Evolutionary conservation across 2,888 invertebrate genomes (phyloP).

Genomic region (Pherbina coryleti): DNA sequence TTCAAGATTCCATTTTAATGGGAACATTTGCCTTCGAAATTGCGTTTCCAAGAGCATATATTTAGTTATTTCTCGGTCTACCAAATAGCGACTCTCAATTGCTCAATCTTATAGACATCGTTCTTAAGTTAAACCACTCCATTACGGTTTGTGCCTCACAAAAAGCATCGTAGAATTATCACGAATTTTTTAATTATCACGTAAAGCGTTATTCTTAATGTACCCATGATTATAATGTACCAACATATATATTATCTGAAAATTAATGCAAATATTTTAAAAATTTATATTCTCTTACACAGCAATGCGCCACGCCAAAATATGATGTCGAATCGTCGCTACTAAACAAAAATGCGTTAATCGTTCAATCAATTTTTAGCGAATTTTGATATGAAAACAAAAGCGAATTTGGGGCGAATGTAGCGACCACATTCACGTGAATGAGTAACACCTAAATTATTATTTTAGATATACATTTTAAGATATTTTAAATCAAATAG

Average conservation of each 20-base stretch:
- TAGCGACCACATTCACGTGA: constrained; percentile 28
- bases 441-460: constrained; percentile 9
- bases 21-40: background rate
- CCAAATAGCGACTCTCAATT: too few species aligned
- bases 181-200: background rate
- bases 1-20: too few species aligned
- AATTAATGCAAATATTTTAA: constrained; percentile 42
- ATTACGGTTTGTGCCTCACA: too few species aligned
- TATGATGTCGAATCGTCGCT: constrained; percentile 66
- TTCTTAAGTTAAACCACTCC: too few species aligned
- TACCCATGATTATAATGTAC: background rate
- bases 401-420: constrained; percentile 29
- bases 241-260: constrained; percentile 9
- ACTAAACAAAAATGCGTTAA: constrained; percentile 53
- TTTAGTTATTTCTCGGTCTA: background rate
- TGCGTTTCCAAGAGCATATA: background rate
- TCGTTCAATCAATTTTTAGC: constrained; percentile 3
- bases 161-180: background rate
- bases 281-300: constrained; percentile 56
- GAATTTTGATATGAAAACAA: constrained; percentile 21
- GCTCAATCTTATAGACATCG: too few species aligned
- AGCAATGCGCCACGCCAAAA: constrained; percentile 65
- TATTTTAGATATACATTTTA: constrained; percentile 27
- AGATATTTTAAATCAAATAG: constrained; percentile 6
- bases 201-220: background rate